phyloP scores from a whole-genome alignment of 2,888 invertebrate species.

The Xanthia icteritia region DNA sequence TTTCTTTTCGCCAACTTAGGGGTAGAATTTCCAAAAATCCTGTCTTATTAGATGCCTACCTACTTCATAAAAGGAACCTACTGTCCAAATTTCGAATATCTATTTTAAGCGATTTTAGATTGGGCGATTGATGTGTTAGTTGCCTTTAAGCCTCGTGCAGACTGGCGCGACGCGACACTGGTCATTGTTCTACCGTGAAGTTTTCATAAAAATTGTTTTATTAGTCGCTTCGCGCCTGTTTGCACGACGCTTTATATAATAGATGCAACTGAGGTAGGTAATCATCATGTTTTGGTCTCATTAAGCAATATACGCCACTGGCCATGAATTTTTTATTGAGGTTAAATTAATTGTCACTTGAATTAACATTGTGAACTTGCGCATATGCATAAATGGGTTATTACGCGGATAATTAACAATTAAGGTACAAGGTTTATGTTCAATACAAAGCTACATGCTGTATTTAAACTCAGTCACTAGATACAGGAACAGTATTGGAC shows the following conservation, averaged over 20 bases:
- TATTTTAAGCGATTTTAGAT: neutral
- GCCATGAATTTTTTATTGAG: slow-evolving; percentile 83
- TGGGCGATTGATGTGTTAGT: neutral
- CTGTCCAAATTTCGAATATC: neutral
- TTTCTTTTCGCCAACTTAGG: neutral
- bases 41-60: neutral
- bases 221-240: no score
- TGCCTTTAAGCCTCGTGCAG: no score
- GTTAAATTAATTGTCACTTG: slow-evolving; percentile 87
- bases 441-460: slow-evolving; percentile 18
- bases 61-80: neutral
- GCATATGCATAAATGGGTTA: slow-evolving; percentile 65
- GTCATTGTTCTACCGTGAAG: no score
- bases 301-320: slow-evolving; percentile 65
- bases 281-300: slow-evolving; percentile 64
- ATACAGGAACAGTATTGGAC: neutral
- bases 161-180: no score
- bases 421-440: slow-evolving; percentile 39
- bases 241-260: neutral
- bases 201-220: no score
- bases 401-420: slow-evolving; percentile 60
- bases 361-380: slow-evolving; percentile 76
- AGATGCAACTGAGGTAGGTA: slow-evolving; percentile 32
- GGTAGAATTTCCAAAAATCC: neutral
- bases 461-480: neutral